Evolutionary conservation across 2,888 invertebrate species (phyloP).

Genomic region (Cartodere bifasciata): DNA sequence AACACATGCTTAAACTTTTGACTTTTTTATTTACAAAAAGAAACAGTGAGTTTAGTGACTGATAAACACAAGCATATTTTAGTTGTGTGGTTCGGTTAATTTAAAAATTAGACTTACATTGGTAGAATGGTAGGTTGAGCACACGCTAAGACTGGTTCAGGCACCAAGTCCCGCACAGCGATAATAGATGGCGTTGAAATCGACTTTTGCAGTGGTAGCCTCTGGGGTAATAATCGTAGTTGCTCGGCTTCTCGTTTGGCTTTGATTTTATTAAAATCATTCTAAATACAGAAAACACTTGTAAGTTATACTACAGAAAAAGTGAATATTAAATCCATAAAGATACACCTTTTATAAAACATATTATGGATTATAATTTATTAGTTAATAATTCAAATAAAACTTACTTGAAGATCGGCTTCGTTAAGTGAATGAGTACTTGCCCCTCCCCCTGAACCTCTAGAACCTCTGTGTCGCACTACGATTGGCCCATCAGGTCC

Average conservation of each 20-base stretch:
- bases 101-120: slow-evolving; percentile 48
- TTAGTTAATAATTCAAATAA: too few relatives aligned
- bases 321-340: too few relatives aligned
- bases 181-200: slow-evolving; percentile 84
- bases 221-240: slow-evolving; percentile 42
- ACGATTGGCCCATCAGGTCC: slow-evolving; percentile 38
- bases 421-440: slow-evolving; percentile 78
- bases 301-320: too few relatives aligned
- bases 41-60: too few relatives aligned
- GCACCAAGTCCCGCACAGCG: slow-evolving; percentile 48
- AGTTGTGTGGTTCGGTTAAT: too few relatives aligned
- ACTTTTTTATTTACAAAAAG: too few relatives aligned
- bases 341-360: too few relatives aligned
- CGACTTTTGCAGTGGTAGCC: slow-evolving; percentile 77
- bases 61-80: too few relatives aligned
- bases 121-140: slow-evolving; percentile 42
- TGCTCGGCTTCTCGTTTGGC: slow-evolving; percentile 45
- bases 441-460: slow-evolving; percentile 42
- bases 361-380: too few relatives aligned
- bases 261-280: slow-evolving; percentile 60
- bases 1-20: too few relatives aligned
- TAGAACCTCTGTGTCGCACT: slow-evolving; percentile 31
- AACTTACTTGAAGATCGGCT: slow-evolving; percentile 65
- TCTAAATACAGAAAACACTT: too few relatives aligned
- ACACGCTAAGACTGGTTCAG: slow-evolving; percentile 39